Conservation (phyloP, 1,140 invertebrate species). For the Orussus abietinus region DNA sequence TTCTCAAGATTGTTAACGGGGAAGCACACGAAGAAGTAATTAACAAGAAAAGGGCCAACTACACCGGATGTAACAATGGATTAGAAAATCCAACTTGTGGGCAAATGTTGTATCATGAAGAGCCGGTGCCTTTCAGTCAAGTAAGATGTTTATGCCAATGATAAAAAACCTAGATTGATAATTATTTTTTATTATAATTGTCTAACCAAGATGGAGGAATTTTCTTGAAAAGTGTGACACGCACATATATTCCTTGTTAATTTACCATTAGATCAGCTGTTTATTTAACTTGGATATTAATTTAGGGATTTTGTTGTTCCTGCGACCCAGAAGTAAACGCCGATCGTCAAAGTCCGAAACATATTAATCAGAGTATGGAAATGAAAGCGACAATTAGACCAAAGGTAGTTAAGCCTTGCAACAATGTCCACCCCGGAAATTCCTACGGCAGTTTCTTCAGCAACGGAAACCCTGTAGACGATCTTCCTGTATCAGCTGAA, state of each 20-base stretch:
- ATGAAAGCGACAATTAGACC: too few relatives aligned
- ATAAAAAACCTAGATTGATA: not conserved
- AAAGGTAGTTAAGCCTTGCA: too few relatives aligned
- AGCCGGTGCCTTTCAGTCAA: conserved; percentile 45
- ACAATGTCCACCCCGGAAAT: too few relatives aligned
- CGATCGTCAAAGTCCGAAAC: too few relatives aligned
- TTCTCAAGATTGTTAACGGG: conserved; percentile 46
- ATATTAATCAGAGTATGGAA: too few relatives aligned
- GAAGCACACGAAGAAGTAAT: conserved; percentile 47
- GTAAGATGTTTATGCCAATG: conserved; percentile 18
- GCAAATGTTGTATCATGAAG: conserved; percentile 32
- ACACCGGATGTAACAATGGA: conserved; percentile 41
- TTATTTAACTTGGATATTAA: not conserved
- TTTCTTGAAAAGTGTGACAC: not conserved
- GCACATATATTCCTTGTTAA: conserved; percentile 3
- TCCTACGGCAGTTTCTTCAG: too few relatives aligned
- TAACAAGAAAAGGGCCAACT: conserved; percentile 44
- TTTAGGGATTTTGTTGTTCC: conserved; percentile 52
- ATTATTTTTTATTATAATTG: not conserved
- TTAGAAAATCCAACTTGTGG: conserved; percentile 44
- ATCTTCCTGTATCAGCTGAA: too few relatives aligned
- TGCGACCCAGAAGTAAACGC: conserved; percentile 37
- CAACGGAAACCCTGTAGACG: too few relatives aligned
- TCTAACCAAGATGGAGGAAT: too few relatives aligned
- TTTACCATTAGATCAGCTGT: not conserved